These are phyloP conservation scores for Halictus rubicundus DNA, from an alignment of 1,140 invertebrate species.

Conservation along the genomic window DNA sequence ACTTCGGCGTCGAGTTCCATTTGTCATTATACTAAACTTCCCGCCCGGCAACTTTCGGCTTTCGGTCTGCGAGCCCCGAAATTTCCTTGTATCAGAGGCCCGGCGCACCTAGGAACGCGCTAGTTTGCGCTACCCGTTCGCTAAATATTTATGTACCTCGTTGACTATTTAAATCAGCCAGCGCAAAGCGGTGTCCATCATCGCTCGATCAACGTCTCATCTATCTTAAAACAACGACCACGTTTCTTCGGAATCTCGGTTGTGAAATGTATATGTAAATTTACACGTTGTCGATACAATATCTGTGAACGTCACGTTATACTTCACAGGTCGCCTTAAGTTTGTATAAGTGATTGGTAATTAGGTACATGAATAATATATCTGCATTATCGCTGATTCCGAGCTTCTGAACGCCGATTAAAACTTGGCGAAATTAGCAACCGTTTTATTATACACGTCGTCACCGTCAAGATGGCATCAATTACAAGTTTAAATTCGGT, in stretches of 20 bases:
- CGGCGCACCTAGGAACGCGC: neutral
- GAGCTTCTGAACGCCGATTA: too few species aligned
- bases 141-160: constrained; percentile 24
- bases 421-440: too few species aligned
- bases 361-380: too few species aligned
- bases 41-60: neutral
- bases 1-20: constrained; percentile 8
- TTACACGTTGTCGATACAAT: too few species aligned
- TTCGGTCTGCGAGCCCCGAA: neutral
- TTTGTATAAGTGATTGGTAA: too few species aligned
- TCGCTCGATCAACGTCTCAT: constrained; percentile 8
- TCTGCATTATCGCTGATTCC: too few species aligned
- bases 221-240: neutral
- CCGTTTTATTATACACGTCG: too few species aligned
- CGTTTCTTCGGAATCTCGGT: neutral
- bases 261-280: too few species aligned
- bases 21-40: constrained; percentile 8
- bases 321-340: too few species aligned
- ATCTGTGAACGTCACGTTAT: too few species aligned
- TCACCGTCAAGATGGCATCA: too few species aligned
- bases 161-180: constrained; percentile 3
- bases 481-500: too few species aligned
- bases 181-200: neutral
- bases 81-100: neutral
- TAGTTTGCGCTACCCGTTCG: neutral